Conservation (phyloP, 1,140 invertebrate species). For the Mesaphorura yosii region DNA sequence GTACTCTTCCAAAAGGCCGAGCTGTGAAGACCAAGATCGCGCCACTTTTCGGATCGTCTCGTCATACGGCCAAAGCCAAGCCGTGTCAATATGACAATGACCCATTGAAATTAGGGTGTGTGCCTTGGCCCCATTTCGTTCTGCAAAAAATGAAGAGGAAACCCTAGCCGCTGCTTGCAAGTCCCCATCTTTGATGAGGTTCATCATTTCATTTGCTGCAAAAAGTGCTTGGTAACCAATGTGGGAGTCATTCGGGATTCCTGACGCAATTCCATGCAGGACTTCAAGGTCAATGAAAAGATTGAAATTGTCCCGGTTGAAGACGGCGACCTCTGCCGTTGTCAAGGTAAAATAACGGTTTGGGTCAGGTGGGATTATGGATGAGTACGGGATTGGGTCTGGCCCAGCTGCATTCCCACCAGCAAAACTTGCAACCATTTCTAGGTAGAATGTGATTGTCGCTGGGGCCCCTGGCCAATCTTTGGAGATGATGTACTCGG, state of each 20-base stretch:
- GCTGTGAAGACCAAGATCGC: conserved; percentile 40
- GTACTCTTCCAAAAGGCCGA: conserved; percentile 43
- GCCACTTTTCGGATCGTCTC: conserved; percentile 47
- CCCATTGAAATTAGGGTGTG: conserved; percentile 43
- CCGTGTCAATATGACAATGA: conserved; percentile 43
- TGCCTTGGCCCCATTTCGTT: conserved; percentile 40
- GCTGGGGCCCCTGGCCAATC: too few relatives aligned
- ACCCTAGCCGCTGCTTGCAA: conserved; percentile 11
- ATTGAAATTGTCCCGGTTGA: conserved; percentile 37
- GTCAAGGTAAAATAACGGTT: conserved; percentile 36
- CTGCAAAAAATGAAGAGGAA: conserved; percentile 42
- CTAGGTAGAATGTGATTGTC: too few relatives aligned
- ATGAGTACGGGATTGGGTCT: too few relatives aligned
- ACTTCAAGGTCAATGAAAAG: conserved; percentile 41
- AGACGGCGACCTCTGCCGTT: conserved; percentile 39
- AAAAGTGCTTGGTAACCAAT: conserved; percentile 42
- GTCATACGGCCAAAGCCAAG: conserved; percentile 45
- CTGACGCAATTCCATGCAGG: conserved; percentile 36
- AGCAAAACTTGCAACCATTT: too few relatives aligned
- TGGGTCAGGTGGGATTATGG: conserved; percentile 37
- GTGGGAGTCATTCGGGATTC: conserved; percentile 36
- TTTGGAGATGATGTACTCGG: too few relatives aligned
- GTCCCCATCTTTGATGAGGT: conserved; percentile 31
- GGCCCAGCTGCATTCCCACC: too few relatives aligned
- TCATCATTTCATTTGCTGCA: conserved; percentile 43